Evolutionary conservation across 2,113 vertebrate species (phyloP).

Genomic region (Monopterus albus): DNA sequence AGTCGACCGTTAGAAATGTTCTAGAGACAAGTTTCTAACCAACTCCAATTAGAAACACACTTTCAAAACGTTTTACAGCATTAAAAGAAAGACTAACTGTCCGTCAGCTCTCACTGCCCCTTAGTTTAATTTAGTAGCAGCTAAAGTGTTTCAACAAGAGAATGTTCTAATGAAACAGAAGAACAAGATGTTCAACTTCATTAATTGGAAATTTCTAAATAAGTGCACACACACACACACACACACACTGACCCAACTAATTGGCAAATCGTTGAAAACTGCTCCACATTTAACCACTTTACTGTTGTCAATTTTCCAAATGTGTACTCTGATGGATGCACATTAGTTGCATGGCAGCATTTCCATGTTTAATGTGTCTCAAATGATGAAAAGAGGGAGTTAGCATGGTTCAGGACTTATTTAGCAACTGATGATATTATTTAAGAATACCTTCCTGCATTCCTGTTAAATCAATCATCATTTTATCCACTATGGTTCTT

Average conservation of each 20-base stretch:
- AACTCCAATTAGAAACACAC: conserved; percentile 3
- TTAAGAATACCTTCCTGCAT: too few relatives aligned
- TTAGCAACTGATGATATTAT: neutral
- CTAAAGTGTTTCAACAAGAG: neutral
- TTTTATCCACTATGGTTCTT: too few relatives aligned
- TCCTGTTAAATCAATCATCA: too few relatives aligned
- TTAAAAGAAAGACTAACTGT: too few relatives aligned
- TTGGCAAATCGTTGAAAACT: neutral
- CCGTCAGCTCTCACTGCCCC: neutral
- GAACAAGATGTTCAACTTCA: neutral
- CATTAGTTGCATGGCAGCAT: too few relatives aligned
- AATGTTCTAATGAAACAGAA: neutral
- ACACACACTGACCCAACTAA: too few relatives aligned
- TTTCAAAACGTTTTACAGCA: neutral
- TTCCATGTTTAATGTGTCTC: too few relatives aligned
- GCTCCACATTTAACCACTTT: neutral
- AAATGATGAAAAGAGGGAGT: neutral
- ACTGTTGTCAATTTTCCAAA: neutral
- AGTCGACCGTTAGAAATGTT: conserved; percentile 29
- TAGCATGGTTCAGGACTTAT: neutral
- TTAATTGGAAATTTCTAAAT: neutral
- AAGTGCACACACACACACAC: too few relatives aligned
- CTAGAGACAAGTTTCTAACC: conserved; percentile 32
- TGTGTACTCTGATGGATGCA: neutral
- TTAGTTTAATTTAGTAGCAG: neutral